phyloP scores from a whole-genome alignment of 2,113 vertebrate species.

The Panurus biarmicus region DNA sequence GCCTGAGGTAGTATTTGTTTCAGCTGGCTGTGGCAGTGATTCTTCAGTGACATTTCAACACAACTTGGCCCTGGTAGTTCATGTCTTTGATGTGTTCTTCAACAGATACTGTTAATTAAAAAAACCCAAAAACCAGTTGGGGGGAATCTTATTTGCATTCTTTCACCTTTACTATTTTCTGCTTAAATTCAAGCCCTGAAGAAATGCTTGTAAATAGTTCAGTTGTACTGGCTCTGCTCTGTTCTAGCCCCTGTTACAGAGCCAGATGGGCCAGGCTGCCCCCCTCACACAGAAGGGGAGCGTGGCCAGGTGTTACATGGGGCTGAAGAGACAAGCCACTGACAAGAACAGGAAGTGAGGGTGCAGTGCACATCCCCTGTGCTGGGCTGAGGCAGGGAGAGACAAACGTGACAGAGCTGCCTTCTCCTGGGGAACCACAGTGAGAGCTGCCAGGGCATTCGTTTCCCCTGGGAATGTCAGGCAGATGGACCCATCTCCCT shows the following conservation, averaged over 20 bases:
- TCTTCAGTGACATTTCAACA: neutral
- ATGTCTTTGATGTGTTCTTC: neutral
- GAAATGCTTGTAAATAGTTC: neutral
- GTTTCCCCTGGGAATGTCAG: neutral
- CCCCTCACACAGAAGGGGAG: neutral
- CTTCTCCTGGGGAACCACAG: neutral
- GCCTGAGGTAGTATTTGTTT: neutral
- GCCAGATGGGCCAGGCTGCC: neutral
- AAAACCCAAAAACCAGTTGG: rapidly evolving
- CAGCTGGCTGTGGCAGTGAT: neutral
- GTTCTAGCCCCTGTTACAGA: neutral
- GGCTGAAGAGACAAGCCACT: neutral
- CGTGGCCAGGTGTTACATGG: rapidly evolving
- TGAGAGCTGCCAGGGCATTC: neutral
- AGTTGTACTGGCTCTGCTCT: neutral
- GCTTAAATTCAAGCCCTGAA: neutral
- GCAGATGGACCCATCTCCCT: neutral
- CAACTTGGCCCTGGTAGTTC: neutral
- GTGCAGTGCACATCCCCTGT: neutral
- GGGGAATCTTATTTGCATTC: neutral
- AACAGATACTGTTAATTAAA: neutral
- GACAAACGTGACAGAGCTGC: neutral
- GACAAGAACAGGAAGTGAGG: neutral
- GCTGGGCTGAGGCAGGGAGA: neutral
- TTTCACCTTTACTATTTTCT: neutral